A percentile compares a stretch with the other conserved stretches of the same genome.
These are phyloP conservation scores for Dipus sagitta DNA, from an alignment of 2,797 vertebrate genomes.

Conservation along the genomic window DNA sequence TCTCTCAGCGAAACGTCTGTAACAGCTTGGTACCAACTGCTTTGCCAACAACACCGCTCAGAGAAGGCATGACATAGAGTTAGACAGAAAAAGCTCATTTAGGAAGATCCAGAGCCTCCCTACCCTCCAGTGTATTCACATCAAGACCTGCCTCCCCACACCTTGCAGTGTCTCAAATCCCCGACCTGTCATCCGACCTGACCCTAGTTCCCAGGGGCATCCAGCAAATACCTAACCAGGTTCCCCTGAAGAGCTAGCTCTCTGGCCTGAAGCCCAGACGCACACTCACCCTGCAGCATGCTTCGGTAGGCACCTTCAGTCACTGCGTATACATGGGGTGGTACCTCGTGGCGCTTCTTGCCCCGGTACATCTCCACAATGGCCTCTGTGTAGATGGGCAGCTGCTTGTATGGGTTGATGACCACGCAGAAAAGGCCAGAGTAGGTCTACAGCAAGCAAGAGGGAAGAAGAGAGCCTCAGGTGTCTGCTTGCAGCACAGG, in stretches of 20 bases:
- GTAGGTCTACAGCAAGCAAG: conserved; percentile 90
- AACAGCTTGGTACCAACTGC: background rate
- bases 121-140: background rate
- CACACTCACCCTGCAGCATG: conserved; percentile 93
- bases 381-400: conserved; percentile 95
- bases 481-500: no score
- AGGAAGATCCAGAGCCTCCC: background rate
- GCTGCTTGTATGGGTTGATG: conserved; percentile 96
- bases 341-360: conserved; percentile 96
- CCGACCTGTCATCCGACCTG: no score
- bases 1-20: background rate
- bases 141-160: no score
- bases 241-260: background rate
- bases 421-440: conserved; percentile 97
- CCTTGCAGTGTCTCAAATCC: no score
- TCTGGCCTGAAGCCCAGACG: background rate
- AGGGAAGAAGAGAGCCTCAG: background rate
- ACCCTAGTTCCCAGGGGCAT: background rate
- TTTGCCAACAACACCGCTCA: background rate
- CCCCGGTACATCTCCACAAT: conserved; percentile 97
- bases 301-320: conserved; percentile 96
- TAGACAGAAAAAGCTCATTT: background rate
- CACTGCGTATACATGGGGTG: conserved; percentile 96
- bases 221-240: background rate
- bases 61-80: background rate